phyloP scores from a whole-genome alignment of 1,140 invertebrate species.

The Pseudomyrmex concolor region DNA sequence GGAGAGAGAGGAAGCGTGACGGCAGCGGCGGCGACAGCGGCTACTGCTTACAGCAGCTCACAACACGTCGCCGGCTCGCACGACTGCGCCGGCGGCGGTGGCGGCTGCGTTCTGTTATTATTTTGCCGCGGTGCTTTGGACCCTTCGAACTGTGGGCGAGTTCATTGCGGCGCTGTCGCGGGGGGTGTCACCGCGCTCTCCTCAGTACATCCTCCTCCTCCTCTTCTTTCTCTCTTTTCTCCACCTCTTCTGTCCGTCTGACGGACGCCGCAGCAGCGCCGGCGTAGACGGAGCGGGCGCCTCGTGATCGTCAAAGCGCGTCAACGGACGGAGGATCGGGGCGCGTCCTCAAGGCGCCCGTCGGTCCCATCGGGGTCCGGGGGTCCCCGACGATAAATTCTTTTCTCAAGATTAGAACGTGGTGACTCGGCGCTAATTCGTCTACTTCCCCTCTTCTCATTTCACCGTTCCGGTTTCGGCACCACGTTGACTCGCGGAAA shows the following conservation, averaged over 20 bases:
- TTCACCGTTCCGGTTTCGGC: not conserved
- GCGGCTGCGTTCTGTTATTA: constrained; percentile 78
- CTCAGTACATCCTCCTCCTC: constrained; percentile 15
- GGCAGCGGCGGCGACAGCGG: constrained; percentile 24
- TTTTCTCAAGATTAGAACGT: not conserved
- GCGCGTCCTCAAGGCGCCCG: constrained; percentile 57
- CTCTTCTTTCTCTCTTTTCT: not conserved
- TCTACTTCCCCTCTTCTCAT: not conserved
- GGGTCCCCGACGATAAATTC: constrained; percentile 17
- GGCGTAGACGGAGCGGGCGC: constrained; percentile 62
- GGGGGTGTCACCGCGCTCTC: constrained; percentile 67
- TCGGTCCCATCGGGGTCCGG: constrained; percentile 45
- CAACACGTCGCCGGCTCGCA: not conserved
- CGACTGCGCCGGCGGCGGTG: constrained; percentile 37
- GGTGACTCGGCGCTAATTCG: constrained; percentile 2
- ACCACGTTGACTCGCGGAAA: not conserved
- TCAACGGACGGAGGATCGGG: constrained; percentile 59
- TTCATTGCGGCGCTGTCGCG: constrained; percentile 77
- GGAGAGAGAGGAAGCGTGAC: constrained; percentile 39
- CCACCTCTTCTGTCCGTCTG: constrained; percentile 63
- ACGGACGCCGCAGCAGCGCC: constrained; percentile 42
- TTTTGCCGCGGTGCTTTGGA: constrained; percentile 83
- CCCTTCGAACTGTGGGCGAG: constrained; percentile 80
- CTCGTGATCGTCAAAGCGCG: constrained; percentile 53
- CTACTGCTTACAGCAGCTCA: too few species aligned